Base-by-base conservation (phyloP, 2,797 vertebrate genomes). In the Tachyglossus aculeatus region DNA sequence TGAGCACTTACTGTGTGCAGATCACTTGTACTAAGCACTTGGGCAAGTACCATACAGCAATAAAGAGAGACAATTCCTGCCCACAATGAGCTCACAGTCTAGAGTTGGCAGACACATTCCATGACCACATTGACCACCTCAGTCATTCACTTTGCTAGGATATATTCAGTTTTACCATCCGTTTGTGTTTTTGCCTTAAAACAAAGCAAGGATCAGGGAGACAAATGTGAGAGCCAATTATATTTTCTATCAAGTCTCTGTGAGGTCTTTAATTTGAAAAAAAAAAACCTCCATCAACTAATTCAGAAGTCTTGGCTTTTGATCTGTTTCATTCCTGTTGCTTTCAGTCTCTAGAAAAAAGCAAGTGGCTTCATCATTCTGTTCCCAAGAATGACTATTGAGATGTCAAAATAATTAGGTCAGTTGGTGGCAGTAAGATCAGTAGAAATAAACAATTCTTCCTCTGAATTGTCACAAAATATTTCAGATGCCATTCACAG, bases 391-490 rank as follows among this genome's bases (percentile, higher is more conserved):
- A 24, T 78, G 52, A 40, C 22, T 56, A 2, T 29, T 53, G 27
- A 56, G 39, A 4, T 75, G 12, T 74, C 53, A 84, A 81, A 61
- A 78, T 63, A 73, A 68, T 77, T 77, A 68, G 27, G 41, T 69
- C 67, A 69, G 72, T 25, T 64, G 29, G 7, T 69, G 31, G 2
- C 16, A 83, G 58, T 47, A 64, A 66, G 16, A 6, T 29, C n/a
- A 73, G 77, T 0, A 61, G 22, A 83, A 84, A 71, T 60, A 77
- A 82, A 74, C 12, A 67, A 25, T 9, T 56, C 9, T 40, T 61
- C 29, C 45, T 27, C 4, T 48, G 32, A 57, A 47, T 80, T 64
- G 9, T 10, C 6, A 9, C 61, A 51, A 68, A 44, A 51, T 68
- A 71, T 65, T 72, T 79, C 10, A 71, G 9, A 33, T 70, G 31